Conservation (phyloP, 2,888 invertebrate species). For the Thyatira batis region DNA sequence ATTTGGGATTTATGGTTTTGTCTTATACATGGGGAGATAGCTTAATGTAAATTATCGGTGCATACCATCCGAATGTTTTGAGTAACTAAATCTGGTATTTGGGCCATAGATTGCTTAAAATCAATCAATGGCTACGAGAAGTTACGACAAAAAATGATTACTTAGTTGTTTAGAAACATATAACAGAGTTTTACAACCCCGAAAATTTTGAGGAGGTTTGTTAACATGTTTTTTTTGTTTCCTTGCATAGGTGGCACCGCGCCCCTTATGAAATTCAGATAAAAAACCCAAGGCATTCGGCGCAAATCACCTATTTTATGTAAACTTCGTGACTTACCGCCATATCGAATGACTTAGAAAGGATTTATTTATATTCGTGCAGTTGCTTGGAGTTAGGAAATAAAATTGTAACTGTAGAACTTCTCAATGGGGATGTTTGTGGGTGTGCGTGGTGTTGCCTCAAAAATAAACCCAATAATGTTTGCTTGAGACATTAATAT, state of each 20-base stretch:
- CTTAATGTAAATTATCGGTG: neutral
- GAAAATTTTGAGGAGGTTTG: constrained; percentile 60
- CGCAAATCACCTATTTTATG: constrained; percentile 80
- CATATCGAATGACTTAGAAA: constrained; percentile 80
- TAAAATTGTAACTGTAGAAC: constrained; percentile 46
- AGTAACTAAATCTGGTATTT: neutral
- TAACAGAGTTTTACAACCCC: constrained; percentile 64
- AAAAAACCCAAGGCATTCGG: constrained; percentile 73
- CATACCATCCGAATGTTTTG: neutral
- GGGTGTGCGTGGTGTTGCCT: constrained; percentile 44
- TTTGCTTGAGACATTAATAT: constrained; percentile 36
- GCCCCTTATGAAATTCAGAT: constrained; percentile 56
- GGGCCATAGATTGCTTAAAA: constrained; percentile 31
- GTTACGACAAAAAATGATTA: constrained; percentile 5
- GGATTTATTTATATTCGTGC: constrained; percentile 75
- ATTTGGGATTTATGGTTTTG: neutral
- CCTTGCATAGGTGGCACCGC: constrained; percentile 58
- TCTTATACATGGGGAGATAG: neutral
- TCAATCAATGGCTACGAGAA: constrained; percentile 42
- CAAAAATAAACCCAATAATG: constrained; percentile 59
- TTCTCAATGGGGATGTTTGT: constrained; percentile 61
- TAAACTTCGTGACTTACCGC: constrained; percentile 80
- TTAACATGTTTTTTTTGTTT: constrained; percentile 74
- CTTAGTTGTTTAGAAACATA: constrained; percentile 61
- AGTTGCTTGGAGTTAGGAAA: constrained; percentile 43